Percentiles rank a stretch among this genome's conserved stretches.
Conservation (phyloP, 2,113 vertebrate genomes). For the Colaptes auratus region DNA sequence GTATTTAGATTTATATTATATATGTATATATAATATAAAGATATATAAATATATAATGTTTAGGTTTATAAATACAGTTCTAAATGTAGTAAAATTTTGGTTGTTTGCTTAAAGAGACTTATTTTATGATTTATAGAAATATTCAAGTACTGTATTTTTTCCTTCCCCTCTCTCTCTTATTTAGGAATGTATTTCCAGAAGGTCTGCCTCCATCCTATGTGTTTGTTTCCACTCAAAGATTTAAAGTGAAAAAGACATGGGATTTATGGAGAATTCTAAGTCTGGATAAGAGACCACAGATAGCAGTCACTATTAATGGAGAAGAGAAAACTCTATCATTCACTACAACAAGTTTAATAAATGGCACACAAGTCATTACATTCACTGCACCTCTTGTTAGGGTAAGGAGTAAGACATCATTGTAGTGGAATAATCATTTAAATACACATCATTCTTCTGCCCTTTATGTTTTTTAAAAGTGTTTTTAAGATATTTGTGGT, state of each 20-base stretch:
- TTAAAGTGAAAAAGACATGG: constrained; percentile 92
- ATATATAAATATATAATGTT: constrained; percentile 46
- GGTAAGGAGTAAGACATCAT: constrained; percentile 72
- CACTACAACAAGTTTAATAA: constrained; percentile 87
- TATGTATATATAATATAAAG: too few relatives aligned
- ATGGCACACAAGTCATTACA: constrained; percentile 85
- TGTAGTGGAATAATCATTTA: neutral
- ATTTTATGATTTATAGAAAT: neutral
- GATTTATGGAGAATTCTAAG: constrained; percentile 94
- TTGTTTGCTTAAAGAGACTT: neutral
- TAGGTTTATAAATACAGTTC: neutral
- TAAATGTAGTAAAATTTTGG: neutral
- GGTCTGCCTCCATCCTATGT: constrained; percentile 97
- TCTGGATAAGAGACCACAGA: constrained; percentile 86
- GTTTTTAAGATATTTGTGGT: neutral
- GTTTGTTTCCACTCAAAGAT: constrained; percentile 94
- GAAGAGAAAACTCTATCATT: constrained; percentile 85
- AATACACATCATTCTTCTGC: neutral
- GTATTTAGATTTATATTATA: constrained; percentile 69
- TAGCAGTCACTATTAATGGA: constrained; percentile 92
- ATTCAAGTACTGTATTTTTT: neutral
- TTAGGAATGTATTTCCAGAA: constrained; percentile 92
- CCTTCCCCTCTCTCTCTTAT: neutral
- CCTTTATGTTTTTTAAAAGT: neutral
- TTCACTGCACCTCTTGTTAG: constrained; percentile 82